These are phyloP conservation scores for Vanessa tameamea DNA, from an alignment of 1,140 invertebrate species.

Conservation along the genomic window DNA sequence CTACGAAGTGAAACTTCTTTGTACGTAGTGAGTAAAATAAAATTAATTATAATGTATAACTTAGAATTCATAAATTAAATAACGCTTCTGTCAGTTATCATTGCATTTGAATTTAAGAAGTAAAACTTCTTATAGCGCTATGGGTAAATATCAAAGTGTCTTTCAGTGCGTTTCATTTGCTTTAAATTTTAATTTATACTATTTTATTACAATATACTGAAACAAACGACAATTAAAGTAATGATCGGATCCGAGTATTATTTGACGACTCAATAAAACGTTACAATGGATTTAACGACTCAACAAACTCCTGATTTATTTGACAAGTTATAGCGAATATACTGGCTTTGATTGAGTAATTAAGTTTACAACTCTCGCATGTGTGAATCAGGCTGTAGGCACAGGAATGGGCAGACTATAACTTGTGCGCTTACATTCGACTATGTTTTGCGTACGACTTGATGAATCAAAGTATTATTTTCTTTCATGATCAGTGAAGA, in stretches of 20 bases:
- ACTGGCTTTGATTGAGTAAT: conserved; percentile 53
- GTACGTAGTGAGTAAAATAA: no score
- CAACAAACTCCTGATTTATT: conserved; percentile 64
- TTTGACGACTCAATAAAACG: conserved; percentile 52
- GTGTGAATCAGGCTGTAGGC: conserved; percentile 26
- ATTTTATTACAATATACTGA: background rate
- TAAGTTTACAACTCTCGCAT: conserved; percentile 52
- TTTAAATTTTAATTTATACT: background rate
- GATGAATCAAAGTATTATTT: no score
- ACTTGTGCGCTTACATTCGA: background rate
- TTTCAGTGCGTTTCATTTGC: background rate
- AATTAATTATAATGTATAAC: no score
- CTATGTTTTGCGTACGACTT: background rate
- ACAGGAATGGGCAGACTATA: background rate
- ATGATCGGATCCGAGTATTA: conserved; percentile 12
- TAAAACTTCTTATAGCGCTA: no score
- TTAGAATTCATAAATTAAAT: no score
- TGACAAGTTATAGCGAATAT: conserved; percentile 62
- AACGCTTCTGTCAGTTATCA: no score
- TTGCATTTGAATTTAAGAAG: no score
- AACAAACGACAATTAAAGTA: conserved; percentile 11
- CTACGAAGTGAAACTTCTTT: no score
- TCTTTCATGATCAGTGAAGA: no score
- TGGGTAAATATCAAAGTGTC: no score
- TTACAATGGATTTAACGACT: conserved; percentile 51